A percentile compares a stretch with the other conserved stretches of the same genome.
These are phyloP conservation scores for Varecia variegata DNA, from an alignment of 2,797 vertebrate species.

Conservation along the genomic window DNA sequence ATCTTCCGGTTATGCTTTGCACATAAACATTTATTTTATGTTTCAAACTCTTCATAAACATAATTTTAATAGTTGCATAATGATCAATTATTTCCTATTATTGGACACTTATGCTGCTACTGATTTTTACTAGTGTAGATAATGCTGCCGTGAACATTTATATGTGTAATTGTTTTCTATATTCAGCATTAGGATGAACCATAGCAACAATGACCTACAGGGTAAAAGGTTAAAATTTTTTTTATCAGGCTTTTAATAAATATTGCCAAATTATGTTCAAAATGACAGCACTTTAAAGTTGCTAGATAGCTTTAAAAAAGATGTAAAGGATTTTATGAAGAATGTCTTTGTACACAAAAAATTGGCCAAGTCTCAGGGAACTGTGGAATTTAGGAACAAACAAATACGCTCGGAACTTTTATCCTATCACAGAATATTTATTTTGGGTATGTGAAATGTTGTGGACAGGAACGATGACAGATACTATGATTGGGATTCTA, in stretches of 20 bases:
- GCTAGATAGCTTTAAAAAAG: background rate
- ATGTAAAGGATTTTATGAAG: background rate
- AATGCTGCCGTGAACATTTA: background rate
- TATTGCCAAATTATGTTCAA: background rate
- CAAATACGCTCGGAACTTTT: background rate
- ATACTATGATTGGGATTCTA: background rate
- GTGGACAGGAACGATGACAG: background rate
- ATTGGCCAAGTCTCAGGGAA: background rate
- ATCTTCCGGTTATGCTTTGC: background rate
- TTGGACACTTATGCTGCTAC: background rate
- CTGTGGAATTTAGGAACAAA: constrained; percentile 10
- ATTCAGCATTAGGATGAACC: background rate
- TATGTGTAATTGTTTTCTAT: background rate
- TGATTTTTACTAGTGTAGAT: constrained; percentile 41
- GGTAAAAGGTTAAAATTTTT: background rate
- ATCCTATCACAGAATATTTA: background rate
- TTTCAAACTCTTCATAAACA: background rate
- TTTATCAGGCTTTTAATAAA: background rate
- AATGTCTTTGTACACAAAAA: background rate
- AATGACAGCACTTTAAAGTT: constrained; percentile 2
- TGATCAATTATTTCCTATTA: constrained; percentile 2
- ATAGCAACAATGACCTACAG: background rate
- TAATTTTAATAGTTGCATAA: background rate
- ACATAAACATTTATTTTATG: background rate
- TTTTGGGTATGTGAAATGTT: background rate